Evolutionary conservation across 64 coral and sea anemone genomes (phyloP).

Genomic region (Montipora foliosa): DNA sequence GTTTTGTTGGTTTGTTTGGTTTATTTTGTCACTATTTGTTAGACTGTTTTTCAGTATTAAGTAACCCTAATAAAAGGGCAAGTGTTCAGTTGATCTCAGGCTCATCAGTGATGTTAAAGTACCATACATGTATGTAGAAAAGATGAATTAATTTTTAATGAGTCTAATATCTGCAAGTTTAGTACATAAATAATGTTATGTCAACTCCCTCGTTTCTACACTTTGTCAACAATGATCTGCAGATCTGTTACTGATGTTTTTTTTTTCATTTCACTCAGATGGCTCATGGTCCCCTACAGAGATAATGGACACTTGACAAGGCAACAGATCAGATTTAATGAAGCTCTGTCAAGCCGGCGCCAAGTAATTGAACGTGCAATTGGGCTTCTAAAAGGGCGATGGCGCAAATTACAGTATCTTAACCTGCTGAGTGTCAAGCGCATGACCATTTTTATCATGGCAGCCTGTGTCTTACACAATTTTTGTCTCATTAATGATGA

Average conservation of each 20-base stretch:
- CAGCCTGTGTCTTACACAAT: constrained; percentile 65
- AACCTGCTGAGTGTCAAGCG: constrained; percentile 45
- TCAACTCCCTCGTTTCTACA: constrained; percentile 6
- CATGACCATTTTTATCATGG: constrained; percentile 52
- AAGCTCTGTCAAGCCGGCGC: not conserved
- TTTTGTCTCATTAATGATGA: constrained; percentile 67
- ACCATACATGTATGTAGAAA: not conserved
- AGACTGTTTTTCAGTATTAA: constrained; percentile 12
- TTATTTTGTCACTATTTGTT: constrained; percentile 8
- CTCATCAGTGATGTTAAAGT: constrained; percentile 14
- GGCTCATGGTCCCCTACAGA: constrained; percentile 48
- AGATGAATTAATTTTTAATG: constrained; percentile 16
- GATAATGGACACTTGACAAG: not conserved
- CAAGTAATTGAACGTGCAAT: constrained; percentile 33
- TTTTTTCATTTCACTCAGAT: constrained; percentile 21
- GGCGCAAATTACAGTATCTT: constrained; percentile 39
- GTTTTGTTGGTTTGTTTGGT: not conserved
- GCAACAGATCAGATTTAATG: constrained; percentile 32
- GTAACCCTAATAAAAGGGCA: not conserved
- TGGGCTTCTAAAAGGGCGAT: constrained; percentile 55
- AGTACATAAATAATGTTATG: constrained; percentile 7
- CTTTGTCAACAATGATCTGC: constrained; percentile 7
- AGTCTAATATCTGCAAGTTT: not conserved
- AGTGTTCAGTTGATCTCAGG: constrained; percentile 16
- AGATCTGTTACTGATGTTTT: constrained; percentile 1